Evolutionary conservation across 1,140 invertebrate species (phyloP), one percentile per base, ranked within the genome.

Genomic region (Anastrepha obliqua): DNA sequence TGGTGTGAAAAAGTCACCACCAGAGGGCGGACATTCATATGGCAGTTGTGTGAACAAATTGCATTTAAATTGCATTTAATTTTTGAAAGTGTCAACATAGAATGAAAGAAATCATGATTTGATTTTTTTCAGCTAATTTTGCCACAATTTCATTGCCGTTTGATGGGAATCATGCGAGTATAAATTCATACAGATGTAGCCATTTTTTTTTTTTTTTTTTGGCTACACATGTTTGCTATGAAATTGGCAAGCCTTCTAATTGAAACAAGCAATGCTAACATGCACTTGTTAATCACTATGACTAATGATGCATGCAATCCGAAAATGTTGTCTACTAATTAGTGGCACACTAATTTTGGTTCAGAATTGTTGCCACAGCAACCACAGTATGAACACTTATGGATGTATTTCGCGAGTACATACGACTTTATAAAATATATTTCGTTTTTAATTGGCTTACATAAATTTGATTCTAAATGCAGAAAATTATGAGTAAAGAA

Each of bases 1-100:
- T 9, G n/a, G 20, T 81, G 13, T 39, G n/a, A 15, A 2, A 8
- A 20, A 81, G 44, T 42, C n/a, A 6, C 44, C 13, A 81, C 44
- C 74, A n/a, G 74, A 20, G 74, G 47, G n/a, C 8, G 74, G 9
- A 51, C 74, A 55, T 47, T 81, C 47, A 55, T 55, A 17, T 81
- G 74, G 47, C 74, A 29, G 47, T 81, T 81, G 74, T 81, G 74
- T 20, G 74, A 55, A 81, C 74, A 81, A 81, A 78, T 78, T 51
- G 74, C 74, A 78, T 78, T 78, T 78, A 78, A 78, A 81, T 81
- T 81, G 55, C 74, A 81, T 81, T 81, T 58, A 81, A 81, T 81
- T 81, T 81, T 55, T 55, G 47, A 81, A 81, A 81, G 47, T 81
- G 47, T 81, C 74, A 81, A 29, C 74, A 81, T 42, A 55, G 51